Percentiles rank a stretch among this genome's conserved stretches.
phyloP scores from a whole-genome alignment of 2,797 vertebrate genomes.

The Phataginus tricuspis region DNA sequence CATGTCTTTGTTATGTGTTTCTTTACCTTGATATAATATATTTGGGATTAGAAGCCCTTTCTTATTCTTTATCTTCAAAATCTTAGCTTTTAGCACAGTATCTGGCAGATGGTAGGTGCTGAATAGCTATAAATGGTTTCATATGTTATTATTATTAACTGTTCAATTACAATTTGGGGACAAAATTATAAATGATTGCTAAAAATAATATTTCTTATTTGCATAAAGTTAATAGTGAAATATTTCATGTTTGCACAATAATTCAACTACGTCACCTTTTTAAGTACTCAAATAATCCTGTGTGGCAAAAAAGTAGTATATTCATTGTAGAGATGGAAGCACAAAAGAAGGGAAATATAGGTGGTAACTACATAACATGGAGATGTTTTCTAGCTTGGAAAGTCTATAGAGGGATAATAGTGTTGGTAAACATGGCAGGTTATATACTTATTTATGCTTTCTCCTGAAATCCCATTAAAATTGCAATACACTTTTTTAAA shows the following conservation, averaged over 20 bases:
- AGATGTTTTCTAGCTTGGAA: background rate
- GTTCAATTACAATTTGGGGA: background rate
- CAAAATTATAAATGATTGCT: slow-evolving; percentile 6
- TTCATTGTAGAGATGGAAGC: background rate
- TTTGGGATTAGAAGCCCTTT: background rate
- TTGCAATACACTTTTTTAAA: background rate
- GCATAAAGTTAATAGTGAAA: background rate
- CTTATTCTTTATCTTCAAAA: slow-evolving; percentile 14
- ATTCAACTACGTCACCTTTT: background rate
- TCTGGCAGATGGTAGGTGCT: background rate
- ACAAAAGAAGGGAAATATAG: background rate
- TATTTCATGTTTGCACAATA: background rate
- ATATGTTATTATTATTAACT: background rate
- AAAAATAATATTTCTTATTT: background rate
- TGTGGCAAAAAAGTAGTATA: background rate
- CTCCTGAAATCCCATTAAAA: background rate
- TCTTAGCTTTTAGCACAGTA: background rate
- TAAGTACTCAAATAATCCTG: background rate
- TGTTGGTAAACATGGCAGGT: background rate
- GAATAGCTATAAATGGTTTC: background rate
- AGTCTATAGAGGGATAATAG: background rate
- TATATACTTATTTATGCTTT: background rate
- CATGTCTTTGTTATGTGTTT: background rate
- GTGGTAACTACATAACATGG: background rate
- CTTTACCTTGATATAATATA: background rate